Conservation (phyloP, 2,888 invertebrate genomes). For the Tineola bisselliella region DNA sequence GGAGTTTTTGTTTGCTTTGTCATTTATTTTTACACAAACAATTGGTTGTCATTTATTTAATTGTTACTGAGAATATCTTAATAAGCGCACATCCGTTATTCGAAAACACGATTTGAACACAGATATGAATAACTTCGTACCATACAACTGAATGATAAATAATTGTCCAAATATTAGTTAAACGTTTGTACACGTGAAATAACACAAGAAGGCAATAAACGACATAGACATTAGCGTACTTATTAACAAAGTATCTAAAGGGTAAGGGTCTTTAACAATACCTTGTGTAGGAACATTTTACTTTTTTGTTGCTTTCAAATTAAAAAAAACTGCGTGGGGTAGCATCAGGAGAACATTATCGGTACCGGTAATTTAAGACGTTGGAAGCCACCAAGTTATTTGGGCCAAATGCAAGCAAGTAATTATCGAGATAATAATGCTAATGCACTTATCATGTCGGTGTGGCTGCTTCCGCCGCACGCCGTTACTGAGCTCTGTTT, state of each 20-base stretch:
- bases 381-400: constrained; percentile 54
- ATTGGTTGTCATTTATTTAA: not conserved
- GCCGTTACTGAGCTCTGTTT: constrained; percentile 21
- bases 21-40: not conserved
- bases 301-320: too few relatives aligned
- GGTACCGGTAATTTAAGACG: constrained; percentile 29
- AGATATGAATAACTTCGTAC: not conserved
- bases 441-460: constrained; percentile 67
- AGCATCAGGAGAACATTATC: constrained; percentile 24
- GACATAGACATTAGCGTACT: not conserved
- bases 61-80: not conserved
- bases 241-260: not conserved
- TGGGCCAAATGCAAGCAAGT: constrained; percentile 64
- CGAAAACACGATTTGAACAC: not conserved
- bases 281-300: too few relatives aligned
- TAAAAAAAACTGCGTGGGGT: not conserved
- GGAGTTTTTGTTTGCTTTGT: not conserved
- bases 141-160: constrained; percentile 42
- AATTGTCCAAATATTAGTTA: constrained; percentile 48
- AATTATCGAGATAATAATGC: constrained; percentile 68
- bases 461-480: constrained; percentile 52
- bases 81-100: not conserved
- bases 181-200: constrained; percentile 21
- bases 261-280: too few relatives aligned
- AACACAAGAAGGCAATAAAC: not conserved